Percentiles rank a stretch among this genome's conserved stretches.
Conservation (phyloP, 2,888 invertebrate species). For the Oscheius sp. region DNA sequence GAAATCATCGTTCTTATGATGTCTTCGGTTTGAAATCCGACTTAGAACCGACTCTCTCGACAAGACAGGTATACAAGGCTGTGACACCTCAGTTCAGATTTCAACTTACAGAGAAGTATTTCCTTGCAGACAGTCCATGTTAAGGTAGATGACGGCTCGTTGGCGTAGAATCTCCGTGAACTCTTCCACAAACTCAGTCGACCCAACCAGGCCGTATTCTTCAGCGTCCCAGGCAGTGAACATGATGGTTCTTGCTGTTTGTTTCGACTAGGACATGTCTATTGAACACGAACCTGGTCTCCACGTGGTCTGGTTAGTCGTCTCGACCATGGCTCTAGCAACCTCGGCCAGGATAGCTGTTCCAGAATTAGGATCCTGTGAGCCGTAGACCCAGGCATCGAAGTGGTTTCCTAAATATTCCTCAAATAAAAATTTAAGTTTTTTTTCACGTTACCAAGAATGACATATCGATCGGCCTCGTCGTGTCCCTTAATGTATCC, state of each 20-base stretch:
- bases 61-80: no score
- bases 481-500: constrained; percentile 72
- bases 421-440: no score
- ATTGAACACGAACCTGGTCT: constrained; percentile 70
- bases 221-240: constrained; percentile 77
- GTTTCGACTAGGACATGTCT: background rate
- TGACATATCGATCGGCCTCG: constrained; percentile 76
- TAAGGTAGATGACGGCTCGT: constrained; percentile 76
- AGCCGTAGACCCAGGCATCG: constrained; percentile 77
- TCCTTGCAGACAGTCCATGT: constrained; percentile 73
- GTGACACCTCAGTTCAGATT: background rate
- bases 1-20: no score
- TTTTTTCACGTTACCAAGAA: constrained; percentile 74
- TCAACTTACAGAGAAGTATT: constrained; percentile 65
- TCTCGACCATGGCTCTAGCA: constrained; percentile 67
- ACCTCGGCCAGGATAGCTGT: constrained; percentile 77
- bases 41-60: no score
- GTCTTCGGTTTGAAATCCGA: no score
- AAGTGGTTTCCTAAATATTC: constrained; percentile 73
- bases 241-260: constrained; percentile 74
- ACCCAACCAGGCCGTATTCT: constrained; percentile 75
- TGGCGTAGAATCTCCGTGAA: constrained; percentile 68
- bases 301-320: constrained; percentile 74
- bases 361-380: constrained; percentile 76
- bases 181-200: constrained; percentile 77